phyloP scores from a whole-genome alignment of 2,888 invertebrate species.

The Drosophila picticornis region DNA sequence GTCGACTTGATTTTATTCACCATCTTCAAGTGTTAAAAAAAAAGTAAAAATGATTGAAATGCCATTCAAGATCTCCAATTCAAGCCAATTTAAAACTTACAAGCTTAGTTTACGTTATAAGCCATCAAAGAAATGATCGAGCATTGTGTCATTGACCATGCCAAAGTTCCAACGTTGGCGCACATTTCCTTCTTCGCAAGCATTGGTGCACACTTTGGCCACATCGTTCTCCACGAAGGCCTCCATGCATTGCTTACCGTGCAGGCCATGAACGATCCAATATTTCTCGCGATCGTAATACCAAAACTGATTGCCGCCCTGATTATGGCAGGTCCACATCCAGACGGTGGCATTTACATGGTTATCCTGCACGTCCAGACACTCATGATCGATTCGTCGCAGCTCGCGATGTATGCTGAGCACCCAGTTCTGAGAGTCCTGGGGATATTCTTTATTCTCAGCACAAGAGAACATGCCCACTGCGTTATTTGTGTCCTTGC shows the following conservation, averaged over 20 bases:
- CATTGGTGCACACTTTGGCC: constrained; percentile 89
- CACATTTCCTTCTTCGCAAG: constrained; percentile 86
- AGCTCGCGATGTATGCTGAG: constrained; percentile 77
- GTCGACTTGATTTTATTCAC: background rate
- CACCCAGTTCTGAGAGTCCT: constrained; percentile 78
- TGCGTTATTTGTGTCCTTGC: constrained; percentile 81
- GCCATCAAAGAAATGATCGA: constrained; percentile 66
- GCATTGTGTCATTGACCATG: constrained; percentile 68
- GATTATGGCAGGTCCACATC: constrained; percentile 94
- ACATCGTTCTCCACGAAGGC: constrained; percentile 88
- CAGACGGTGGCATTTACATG: constrained; percentile 90
- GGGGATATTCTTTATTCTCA: constrained; percentile 67
- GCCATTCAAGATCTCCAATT: background rate
- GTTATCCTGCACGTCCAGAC: constrained; percentile 93
- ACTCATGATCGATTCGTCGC: constrained; percentile 88
- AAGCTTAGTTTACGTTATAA: background rate
- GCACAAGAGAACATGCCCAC: constrained; percentile 82
- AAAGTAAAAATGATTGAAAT: background rate
- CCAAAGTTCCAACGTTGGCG: constrained; percentile 83
- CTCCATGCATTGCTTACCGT: constrained; percentile 86
- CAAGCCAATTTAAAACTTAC: background rate
- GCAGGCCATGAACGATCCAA: constrained; percentile 74
- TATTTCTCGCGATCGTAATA: constrained; percentile 89
- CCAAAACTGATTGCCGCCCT: constrained; percentile 97
- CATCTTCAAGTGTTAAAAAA: background rate